These are phyloP conservation scores for Troides oblongomaculatus DNA, from an alignment of 2,888 invertebrate species.

Conservation along the genomic window DNA sequence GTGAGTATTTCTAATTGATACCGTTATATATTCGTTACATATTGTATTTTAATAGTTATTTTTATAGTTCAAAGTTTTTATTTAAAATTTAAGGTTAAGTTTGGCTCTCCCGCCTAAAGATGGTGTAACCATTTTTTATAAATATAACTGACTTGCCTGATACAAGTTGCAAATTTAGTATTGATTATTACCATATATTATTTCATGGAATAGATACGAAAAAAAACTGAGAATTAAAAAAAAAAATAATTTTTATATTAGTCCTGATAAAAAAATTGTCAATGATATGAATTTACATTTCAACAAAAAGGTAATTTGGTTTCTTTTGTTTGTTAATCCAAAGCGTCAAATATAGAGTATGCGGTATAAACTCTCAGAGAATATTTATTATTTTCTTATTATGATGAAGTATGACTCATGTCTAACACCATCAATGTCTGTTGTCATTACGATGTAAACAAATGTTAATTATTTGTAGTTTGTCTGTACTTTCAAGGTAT, in stretches of 20 bases:
- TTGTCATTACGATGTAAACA: background rate
- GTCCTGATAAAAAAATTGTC: too few relatives aligned
- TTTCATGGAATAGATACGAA: background rate
- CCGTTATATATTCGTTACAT: background rate
- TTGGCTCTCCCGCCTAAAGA: conserved; percentile 48
- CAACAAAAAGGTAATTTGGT: background rate
- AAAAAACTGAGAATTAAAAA: background rate
- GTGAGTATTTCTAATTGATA: conserved; percentile 80
- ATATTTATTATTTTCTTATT: background rate
- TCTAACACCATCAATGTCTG: background rate
- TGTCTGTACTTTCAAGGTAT: background rate
- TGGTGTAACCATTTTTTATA: background rate
- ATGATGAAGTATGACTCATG: background rate
- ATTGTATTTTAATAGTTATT: background rate
- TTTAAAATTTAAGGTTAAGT: conserved; percentile 47
- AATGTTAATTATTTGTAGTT: background rate
- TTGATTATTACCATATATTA: background rate
- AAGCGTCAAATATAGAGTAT: background rate
- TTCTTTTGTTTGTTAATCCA: background rate
- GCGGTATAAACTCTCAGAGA: background rate
- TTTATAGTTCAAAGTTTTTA: background rate
- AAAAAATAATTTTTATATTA: background rate
- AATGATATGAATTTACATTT: background rate
- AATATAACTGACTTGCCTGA: conserved; percentile 1
- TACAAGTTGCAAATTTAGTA: background rate